Evolutionary conservation across 2,888 invertebrate genomes (phyloP).

Genomic region (Erannis defoliaria): DNA sequence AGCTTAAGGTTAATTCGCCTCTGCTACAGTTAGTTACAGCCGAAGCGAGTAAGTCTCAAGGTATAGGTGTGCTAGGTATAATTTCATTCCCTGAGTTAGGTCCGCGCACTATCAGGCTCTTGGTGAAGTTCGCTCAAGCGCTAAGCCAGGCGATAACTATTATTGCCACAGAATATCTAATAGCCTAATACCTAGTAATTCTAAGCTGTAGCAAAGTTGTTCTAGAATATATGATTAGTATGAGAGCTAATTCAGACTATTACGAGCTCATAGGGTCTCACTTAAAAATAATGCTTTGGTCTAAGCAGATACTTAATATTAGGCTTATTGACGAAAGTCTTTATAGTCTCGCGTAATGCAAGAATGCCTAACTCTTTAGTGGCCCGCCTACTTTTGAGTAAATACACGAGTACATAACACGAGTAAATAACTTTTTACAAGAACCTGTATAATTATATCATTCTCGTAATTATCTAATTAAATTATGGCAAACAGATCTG

Average conservation of each 20-base stretch:
- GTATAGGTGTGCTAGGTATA: slow-evolving; percentile 15
- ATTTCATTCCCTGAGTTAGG: slow-evolving; percentile 21
- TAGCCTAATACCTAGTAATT: slow-evolving; percentile 15
- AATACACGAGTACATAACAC: too few relatives aligned
- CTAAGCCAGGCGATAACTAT: slow-evolving; percentile 39
- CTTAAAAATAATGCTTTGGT: neutral
- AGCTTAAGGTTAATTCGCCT: neutral
- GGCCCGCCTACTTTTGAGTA: too few relatives aligned
- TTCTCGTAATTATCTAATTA: too few relatives aligned
- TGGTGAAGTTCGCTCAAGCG: slow-evolving; percentile 32
- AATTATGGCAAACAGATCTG: too few relatives aligned
- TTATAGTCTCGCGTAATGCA: too few relatives aligned
- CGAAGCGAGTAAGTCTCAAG: neutral
- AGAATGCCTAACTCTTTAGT: too few relatives aligned
- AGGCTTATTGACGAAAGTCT: too few relatives aligned
- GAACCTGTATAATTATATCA: too few relatives aligned
- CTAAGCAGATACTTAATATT: neutral
- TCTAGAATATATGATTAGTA: slow-evolving; percentile 5
- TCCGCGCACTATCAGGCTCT: slow-evolving; percentile 26
- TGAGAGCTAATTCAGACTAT: neutral
- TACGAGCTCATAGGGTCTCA: too few relatives aligned
- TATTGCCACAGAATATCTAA: slow-evolving; percentile 32
- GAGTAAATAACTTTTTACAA: too few relatives aligned
- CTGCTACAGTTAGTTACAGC: neutral
- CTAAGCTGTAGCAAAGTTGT: slow-evolving; percentile 5